Evolutionary conservation across 2,797 vertebrate genomes (phyloP).

Genomic region (Furcifer pardalis): DNA sequence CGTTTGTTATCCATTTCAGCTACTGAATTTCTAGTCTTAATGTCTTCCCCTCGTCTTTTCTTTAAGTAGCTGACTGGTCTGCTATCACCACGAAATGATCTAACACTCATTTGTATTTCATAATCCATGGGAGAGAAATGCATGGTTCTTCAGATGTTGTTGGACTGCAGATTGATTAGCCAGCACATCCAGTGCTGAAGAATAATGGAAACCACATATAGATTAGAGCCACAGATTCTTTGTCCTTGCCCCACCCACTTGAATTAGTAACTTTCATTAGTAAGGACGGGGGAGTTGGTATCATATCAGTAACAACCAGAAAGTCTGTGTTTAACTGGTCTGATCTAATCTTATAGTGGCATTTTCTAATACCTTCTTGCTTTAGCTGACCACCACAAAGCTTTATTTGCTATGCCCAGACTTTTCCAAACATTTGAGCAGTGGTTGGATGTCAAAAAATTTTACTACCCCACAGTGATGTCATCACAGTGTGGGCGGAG

Average conservation of each 20-base stretch:
- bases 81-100: neutral
- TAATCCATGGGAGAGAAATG: neutral
- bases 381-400: neutral
- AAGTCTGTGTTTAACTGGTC: neutral
- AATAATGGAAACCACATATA: neutral
- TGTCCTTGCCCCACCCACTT: neutral
- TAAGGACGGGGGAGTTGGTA: neutral
- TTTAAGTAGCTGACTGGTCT: neutral
- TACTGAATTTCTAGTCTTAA: neutral
- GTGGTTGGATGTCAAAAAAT: too few species aligned
- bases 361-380: neutral
- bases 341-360: neutral
- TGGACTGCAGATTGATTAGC: neutral
- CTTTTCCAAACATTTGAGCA: slow-evolving; percentile 3
- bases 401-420: neutral
- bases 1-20: neutral
- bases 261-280: neutral
- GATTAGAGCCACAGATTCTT: neutral
- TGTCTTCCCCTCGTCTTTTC: neutral
- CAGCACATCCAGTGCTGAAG: neutral
- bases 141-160: neutral
- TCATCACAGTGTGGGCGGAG: too few species aligned
- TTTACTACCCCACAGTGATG: too few species aligned
- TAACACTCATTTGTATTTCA: neutral
- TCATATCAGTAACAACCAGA: neutral